A percentile compares a stretch with the other conserved stretches of the same genome.
phyloP scores from a whole-genome alignment of 1,140 invertebrate genomes.

The Solenopsis fugax region DNA sequence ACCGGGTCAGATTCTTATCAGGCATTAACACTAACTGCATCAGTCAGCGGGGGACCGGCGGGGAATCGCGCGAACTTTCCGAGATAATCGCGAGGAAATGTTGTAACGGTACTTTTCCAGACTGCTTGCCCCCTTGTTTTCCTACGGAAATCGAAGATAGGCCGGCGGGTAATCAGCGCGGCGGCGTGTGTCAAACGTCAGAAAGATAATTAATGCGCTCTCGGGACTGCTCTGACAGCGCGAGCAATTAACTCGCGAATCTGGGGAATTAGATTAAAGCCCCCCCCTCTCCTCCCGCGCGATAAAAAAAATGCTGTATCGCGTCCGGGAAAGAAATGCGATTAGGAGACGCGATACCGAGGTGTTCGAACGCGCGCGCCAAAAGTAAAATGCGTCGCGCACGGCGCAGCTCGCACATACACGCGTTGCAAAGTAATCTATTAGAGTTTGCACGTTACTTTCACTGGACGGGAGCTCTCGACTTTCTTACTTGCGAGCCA shows the following conservation, averaged over 20 bases:
- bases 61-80: conserved; percentile 54
- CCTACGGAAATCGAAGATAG: conserved; percentile 19
- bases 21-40: conserved; percentile 56
- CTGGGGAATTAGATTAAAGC: background rate
- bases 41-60: background rate
- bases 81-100: conserved; percentile 59
- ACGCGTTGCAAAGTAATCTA: conserved; percentile 16
- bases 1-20: conserved; percentile 73
- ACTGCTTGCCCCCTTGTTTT: conserved; percentile 6
- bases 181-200: conserved; percentile 22
- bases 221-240: background rate
- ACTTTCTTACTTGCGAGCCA: conserved; percentile 31
- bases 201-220: conserved; percentile 18
- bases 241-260: background rate
- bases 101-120: conserved; percentile 65
- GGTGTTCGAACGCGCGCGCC: background rate
- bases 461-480: conserved; percentile 45
- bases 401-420: background rate
- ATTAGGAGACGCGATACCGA: background rate
- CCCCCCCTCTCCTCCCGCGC: background rate
- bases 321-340: background rate
- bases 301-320: background rate
- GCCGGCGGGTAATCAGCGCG: background rate
- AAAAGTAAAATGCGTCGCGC: conserved; percentile 40
- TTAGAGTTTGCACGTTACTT: conserved; percentile 26